Conservation (phyloP, 2,797 vertebrate genomes). For the Manis javanica region DNA sequence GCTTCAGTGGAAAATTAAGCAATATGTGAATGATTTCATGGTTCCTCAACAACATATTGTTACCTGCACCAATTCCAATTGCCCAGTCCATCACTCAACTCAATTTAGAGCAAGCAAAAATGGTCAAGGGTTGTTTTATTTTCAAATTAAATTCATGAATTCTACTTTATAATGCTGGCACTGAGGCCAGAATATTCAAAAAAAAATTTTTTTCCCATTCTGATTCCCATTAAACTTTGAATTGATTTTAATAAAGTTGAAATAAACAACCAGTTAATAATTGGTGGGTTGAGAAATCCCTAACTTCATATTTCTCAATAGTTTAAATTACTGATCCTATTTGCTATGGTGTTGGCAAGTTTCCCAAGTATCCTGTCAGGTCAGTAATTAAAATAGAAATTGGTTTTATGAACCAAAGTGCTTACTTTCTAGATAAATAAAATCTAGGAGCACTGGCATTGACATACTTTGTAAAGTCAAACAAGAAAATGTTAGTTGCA, state of each 20-base stretch:
- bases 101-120: background rate
- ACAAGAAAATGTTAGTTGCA: background rate
- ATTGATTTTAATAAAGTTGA: conserved; percentile 65
- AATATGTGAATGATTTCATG: background rate
- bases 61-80: background rate
- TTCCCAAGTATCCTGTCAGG: conserved; percentile 65
- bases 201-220: conserved; percentile 49
- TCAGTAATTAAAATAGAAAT: conserved; percentile 65
- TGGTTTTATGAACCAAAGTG: conserved; percentile 63
- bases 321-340: conserved; percentile 61
- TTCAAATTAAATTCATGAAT: background rate
- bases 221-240: conserved; percentile 1
- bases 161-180: background rate
- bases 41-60: background rate
- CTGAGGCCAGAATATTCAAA: conserved; percentile 22
- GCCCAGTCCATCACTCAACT: background rate
- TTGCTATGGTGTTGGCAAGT: conserved; percentile 41
- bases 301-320: conserved; percentile 57
- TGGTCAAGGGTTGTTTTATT: conserved; percentile 31
- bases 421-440: conserved; percentile 62
- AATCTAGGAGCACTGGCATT: conserved; percentile 31
- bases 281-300: conserved; percentile 42
- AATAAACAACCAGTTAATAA: conserved; percentile 29
- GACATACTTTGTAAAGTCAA: conserved; percentile 33
- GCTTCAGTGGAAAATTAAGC: background rate